Evolutionary conservation across 2,888 invertebrate genomes (phyloP), one percentile per base, ranked within the genome.

Genomic region (Adelognathus sp.): DNA sequence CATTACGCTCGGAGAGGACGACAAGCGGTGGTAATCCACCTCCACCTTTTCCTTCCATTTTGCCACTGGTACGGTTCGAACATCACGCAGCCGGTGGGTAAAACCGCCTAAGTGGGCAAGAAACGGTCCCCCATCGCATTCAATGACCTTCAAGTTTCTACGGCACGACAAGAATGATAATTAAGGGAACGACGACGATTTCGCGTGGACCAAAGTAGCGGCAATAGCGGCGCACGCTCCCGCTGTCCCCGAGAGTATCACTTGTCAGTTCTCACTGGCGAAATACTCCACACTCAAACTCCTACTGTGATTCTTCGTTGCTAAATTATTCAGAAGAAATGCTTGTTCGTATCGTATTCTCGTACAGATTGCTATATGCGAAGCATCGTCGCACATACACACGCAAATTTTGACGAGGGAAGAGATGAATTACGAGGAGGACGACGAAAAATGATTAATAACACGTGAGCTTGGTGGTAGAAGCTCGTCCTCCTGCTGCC

Each of bases 401-500:
- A 56, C 24, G 44, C 14, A 5, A 21, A 70, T 21, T 18, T 29
- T 4, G 16, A 7, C 27, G 44, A 54, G 29, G 27, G n/a, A 29
- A 29, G 39, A 21, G 70, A 70, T 29, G 24, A 58, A 44, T 44
- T 58, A 70, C 9, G 54, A 58, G 16, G 18, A 18, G 36, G 14
- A 54, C 77, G 72, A 60, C 80, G 64, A 80, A 84, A 86, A 85
- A 84, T 85, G 84, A 87, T 87, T 84, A 84, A 86, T 87, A 79
- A 81, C 81, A 44, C 60, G 56, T 71, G 67, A 71, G 61, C 36
- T 29, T 29, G 60, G n/a, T n/a, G n/a, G n/a, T n/a, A n/a, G 7
- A 72, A 16, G 21, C 50, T 33, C 41, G 46, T 56, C 31, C 67
- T 54, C n/a, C n/a, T 69, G 66, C 44, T 60, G 54, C 81, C 80